These are phyloP conservation scores for Florisuga fusca DNA, from an alignment of 2,797 vertebrate genomes.

Conservation along the genomic window DNA sequence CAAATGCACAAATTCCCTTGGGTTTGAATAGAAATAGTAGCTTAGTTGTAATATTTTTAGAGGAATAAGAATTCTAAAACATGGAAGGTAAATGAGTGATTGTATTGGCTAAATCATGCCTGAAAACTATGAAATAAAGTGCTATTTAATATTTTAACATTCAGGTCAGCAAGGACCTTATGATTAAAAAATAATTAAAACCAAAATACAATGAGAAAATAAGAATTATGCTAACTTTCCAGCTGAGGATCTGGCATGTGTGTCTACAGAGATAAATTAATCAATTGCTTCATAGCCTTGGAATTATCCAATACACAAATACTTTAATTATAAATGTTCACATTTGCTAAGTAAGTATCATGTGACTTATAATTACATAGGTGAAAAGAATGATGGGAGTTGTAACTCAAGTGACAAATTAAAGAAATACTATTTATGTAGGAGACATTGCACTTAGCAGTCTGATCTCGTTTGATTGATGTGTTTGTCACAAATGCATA, in stretches of 20 bases:
- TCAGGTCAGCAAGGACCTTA: neutral
- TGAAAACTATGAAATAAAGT: neutral
- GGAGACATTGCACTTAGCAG: fast-evolving
- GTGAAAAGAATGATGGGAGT: neutral
- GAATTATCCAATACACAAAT: neutral
- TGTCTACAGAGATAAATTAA: neutral
- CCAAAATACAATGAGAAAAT: neutral
- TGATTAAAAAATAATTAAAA: neutral
- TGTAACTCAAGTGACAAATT: neutral
- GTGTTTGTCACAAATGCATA: neutral
- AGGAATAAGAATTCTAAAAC: neutral
- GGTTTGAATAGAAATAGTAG: neutral
- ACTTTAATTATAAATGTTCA: neutral
- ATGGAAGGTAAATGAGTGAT: neutral
- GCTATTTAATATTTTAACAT: neutral
- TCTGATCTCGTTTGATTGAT: neutral
- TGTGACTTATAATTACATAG: neutral
- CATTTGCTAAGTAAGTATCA: neutral
- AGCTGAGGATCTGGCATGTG: neutral
- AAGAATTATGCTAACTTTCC: neutral
- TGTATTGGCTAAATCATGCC: neutral
- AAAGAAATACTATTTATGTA: neutral
- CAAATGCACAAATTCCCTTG: neutral
- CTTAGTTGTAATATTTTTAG: neutral
- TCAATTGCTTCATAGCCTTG: neutral